Evolutionary conservation across 2,113 vertebrate species (phyloP).

Genomic region (Callopanchax toddi): DNA sequence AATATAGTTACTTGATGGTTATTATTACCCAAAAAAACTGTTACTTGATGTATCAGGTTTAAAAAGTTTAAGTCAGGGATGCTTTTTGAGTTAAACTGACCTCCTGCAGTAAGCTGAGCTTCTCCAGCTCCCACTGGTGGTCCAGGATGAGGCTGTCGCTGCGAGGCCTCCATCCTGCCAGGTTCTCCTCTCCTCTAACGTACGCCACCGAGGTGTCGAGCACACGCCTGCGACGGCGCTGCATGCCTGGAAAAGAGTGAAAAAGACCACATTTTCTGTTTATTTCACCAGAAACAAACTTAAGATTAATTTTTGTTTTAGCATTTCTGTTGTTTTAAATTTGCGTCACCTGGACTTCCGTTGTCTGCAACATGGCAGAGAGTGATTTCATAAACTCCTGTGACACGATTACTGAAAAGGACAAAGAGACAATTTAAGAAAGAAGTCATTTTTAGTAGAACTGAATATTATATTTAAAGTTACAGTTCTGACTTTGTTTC

Average conservation of each 20-base stretch:
- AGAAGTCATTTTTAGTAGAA: not conserved
- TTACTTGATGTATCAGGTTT: too few species aligned
- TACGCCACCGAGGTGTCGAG: constrained; percentile 97
- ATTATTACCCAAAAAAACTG: too few species aligned
- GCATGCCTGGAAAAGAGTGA: constrained; percentile 85
- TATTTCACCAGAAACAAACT: not conserved
- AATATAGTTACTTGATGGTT: not conserved
- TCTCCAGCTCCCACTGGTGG: constrained; percentile 98
- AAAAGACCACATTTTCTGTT: not conserved
- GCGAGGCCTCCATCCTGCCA: constrained; percentile 95
- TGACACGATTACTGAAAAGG: constrained; percentile 88
- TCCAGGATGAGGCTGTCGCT: constrained; percentile 97
- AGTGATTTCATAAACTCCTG: constrained; percentile 94
- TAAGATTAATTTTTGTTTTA: not conserved
- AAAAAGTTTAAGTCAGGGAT: too few species aligned
- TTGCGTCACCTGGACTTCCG: constrained; percentile 89
- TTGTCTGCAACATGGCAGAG: constrained; percentile 92
- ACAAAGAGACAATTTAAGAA: constrained; percentile 4
- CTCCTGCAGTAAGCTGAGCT: constrained; percentile 96
- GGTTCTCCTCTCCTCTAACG: constrained; percentile 94
- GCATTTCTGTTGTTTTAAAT: not conserved
- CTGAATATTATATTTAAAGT: not conserved
- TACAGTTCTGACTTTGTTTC: not conserved
- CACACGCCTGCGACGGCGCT: constrained; percentile 91
- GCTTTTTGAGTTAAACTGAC: constrained; percentile 75